Evolutionary conservation across 2,797 vertebrate genomes (phyloP), one percentile per base, ranked within the genome.

Genomic region (Phylloscopus collybita): DNA sequence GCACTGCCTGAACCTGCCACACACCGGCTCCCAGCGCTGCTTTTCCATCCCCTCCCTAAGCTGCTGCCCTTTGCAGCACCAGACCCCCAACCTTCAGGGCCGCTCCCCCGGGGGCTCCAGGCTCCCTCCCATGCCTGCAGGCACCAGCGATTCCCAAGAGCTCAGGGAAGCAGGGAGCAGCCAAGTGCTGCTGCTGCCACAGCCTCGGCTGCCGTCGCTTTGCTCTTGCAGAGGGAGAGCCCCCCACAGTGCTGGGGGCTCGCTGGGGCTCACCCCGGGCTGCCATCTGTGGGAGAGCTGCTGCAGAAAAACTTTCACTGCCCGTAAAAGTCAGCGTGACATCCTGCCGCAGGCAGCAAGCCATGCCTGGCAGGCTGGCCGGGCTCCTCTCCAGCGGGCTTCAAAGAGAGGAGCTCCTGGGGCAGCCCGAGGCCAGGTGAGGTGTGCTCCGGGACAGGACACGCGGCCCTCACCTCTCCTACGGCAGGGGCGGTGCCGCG

Each of bases 391-490:
- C 65, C 69, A 8, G 44, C 4, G 0, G 18, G 36, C 13, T 5
- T 11, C 27, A 16, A 2, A 17, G 25, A 25, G 30, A 69, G 29
- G n/a, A 36, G 36, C 54, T 78, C 61, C 45, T 10, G 1, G 21
- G 59, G 9, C 74, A 51, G 45, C 42, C 62, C 0, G 4, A 5
- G 27, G 34, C 19, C n/a, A 0, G 61, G 10, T 13, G 16, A 1
- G 1, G 11, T 0, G 14, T 1, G 16, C 82, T 44, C 32, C 0
- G 26, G 66, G 34, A 6, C 27, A 4, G 40, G 53, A 45, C 72
- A 2, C 10, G 1, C 4, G 2, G 44, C 17, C 7, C 10, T 13
- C 1, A 0, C 11, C 44, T 7, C 16, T 66, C 6, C 65, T 1
- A 0, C 4, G 30, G 8, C 30, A 14, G 19, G 53, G 0, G 73